Percentiles rank a stretch among this genome's conserved stretches.
Conservation (phyloP, 2,113 vertebrate species). For the Zosterops hypoxanthus region DNA sequence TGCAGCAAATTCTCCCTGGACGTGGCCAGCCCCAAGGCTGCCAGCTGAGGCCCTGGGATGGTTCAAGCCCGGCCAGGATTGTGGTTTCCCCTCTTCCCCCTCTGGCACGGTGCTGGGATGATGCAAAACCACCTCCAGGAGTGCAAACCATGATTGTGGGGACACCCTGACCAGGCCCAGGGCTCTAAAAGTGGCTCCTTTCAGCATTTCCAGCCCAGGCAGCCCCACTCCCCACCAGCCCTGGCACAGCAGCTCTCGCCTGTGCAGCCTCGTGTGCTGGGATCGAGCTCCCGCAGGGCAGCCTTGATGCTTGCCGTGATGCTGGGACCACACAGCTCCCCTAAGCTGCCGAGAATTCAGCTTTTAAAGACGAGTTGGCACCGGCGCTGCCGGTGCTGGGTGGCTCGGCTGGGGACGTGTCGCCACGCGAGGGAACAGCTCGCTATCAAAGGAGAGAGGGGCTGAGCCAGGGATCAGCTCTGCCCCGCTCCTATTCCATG, state of each 20-base stretch:
- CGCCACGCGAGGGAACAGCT: conserved; percentile 34
- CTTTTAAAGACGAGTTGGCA: neutral
- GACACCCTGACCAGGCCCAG: neutral
- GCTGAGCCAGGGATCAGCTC: neutral
- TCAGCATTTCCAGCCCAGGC: neutral
- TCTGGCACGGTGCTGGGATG: neutral
- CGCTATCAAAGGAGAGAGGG: neutral
- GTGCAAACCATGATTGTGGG: accelerated
- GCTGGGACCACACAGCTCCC: conserved; percentile 39
- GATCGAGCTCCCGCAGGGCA: neutral
- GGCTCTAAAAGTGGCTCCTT: accelerated
- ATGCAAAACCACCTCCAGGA: neutral
- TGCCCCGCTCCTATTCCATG: accelerated
- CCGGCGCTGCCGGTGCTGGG: neutral
- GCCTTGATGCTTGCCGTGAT: neutral
- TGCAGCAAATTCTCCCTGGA: neutral
- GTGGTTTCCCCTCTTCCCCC: accelerated
- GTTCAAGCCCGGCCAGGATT: accelerated
- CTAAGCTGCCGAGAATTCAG: neutral
- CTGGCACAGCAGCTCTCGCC: accelerated
- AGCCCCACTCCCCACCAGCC: accelerated
- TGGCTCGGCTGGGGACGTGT: conserved; percentile 10
- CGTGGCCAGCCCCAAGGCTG: accelerated
- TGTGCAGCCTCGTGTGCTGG: neutral
- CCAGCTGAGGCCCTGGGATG: neutral